Evolutionary conservation across 2,888 invertebrate genomes (phyloP), one percentile per base, ranked within the genome.

Genomic region (Cataglyphis cursor): DNA sequence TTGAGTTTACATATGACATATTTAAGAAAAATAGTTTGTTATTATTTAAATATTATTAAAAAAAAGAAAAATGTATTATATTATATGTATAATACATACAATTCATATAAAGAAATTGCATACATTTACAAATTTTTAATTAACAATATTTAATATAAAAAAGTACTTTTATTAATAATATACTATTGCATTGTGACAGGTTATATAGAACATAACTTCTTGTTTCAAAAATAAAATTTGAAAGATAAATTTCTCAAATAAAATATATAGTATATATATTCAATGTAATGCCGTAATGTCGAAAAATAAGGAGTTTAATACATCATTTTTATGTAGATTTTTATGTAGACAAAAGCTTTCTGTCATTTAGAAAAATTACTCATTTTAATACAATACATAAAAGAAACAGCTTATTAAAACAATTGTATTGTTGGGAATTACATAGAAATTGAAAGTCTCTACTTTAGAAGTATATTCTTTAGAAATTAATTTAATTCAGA

Each of bases 121-220:
- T 21, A 54, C 3, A 31, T 3, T 18, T 51, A 3, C 4, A 9
- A 18, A 31, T 44, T 70, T 59, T 59, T 41, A 65, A 2, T 66
- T 31, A 38, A 59, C 18, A 8, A 41, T 44, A 59, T 31, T 0
- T 35, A 44, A 31, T 59, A 35, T 70, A 15, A 70, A 61, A 61
- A 80, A 70, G 31, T 44, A 24, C 24, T 59, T 35, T 59, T 48
- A 61, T 80, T 35, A 24, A 24, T 24, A 24, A 24, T 24, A 24
- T 24, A 24, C 24, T 24, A 72, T 78, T 35, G 61, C 18, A 15
- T 35, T 18, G 18, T 18, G 78, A 80, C 24, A 70, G n/a, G 8
- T 70, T 35, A 48, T 9, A n/a, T n/a, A 5, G n/a, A n/a, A 8
- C 12, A 15, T 57, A 21, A 65, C 4, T 48, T 78, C 38, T 78